phyloP scores from a whole-genome alignment of 2,797 vertebrate species.

The Denticeps clupeoides region DNA sequence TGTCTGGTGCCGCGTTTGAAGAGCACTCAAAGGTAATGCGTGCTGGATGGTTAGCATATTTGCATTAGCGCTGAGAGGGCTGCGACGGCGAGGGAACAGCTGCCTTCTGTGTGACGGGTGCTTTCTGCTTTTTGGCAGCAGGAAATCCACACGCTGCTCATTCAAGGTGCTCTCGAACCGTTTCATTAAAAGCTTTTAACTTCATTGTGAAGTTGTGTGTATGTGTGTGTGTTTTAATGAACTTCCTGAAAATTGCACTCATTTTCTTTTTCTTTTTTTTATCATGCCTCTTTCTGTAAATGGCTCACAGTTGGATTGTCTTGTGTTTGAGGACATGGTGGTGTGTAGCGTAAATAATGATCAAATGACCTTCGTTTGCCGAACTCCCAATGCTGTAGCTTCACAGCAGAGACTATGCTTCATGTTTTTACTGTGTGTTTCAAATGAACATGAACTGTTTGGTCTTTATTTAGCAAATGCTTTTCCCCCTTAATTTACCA shows the following conservation, averaged over 20 bases:
- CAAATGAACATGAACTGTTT: too few relatives aligned
- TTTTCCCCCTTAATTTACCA: too few relatives aligned
- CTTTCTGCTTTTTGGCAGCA: slow-evolving; percentile 50
- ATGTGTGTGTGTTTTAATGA: slow-evolving; percentile 28
- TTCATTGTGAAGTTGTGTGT: slow-evolving; percentile 37
- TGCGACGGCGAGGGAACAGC: slow-evolving; percentile 57
- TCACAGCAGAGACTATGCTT: too few relatives aligned
- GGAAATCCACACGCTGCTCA: slow-evolving; percentile 31
- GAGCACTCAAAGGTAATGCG: slow-evolving; percentile 69
- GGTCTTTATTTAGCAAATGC: too few relatives aligned
- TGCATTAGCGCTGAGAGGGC: slow-evolving; percentile 57
- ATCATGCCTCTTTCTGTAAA: slow-evolving; percentile 39
- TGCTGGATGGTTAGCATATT: slow-evolving; percentile 66
- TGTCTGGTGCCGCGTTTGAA: slow-evolving; percentile 63
- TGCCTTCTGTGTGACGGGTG: slow-evolving; percentile 53
- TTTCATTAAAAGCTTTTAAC: slow-evolving; percentile 34
- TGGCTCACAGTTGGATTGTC: too few relatives aligned
- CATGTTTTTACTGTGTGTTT: too few relatives aligned
- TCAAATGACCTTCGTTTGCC: too few relatives aligned
- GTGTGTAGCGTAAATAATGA: slow-evolving; percentile 12
- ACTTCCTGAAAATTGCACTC: slow-evolving; percentile 49
- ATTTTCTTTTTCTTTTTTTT: slow-evolving; percentile 38
- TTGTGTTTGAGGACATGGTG: slow-evolving; percentile 34
- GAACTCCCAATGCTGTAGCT: too few relatives aligned
- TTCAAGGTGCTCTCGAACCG: slow-evolving; percentile 18